A percentile compares a stretch with the other conserved stretches of the same genome.
These are phyloP conservation scores for Carapus acus DNA, from an alignment of 2,797 vertebrate species.

Conservation along the genomic window DNA sequence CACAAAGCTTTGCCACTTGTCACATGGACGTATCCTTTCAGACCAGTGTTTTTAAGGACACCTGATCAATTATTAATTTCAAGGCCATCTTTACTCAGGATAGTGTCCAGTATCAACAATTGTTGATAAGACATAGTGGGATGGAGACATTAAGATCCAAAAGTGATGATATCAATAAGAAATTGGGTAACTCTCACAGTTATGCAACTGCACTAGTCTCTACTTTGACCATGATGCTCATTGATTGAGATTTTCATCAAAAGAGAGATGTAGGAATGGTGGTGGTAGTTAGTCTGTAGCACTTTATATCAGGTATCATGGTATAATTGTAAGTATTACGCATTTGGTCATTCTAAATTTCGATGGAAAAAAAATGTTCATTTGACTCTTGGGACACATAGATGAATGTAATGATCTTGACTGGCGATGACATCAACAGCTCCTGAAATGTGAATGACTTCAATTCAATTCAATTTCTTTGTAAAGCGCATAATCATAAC, in stretches of 20 bases:
- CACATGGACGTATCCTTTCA: constrained; percentile 55
- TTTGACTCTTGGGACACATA: too few species aligned
- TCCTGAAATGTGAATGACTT: too few species aligned
- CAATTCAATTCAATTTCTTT: too few species aligned
- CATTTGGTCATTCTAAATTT: too few species aligned
- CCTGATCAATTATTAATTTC: constrained; percentile 73
- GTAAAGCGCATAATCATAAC: too few species aligned
- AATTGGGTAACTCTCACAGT: constrained; percentile 54
- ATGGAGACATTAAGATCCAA: constrained; percentile 44
- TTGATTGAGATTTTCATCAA: constrained; percentile 35
- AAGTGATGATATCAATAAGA: constrained; percentile 39
- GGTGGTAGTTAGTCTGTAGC: constrained; percentile 37
- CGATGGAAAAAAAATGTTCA: too few species aligned
- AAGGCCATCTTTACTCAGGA: constrained; percentile 53
- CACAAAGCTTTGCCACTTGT: constrained; percentile 39
- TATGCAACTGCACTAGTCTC: constrained; percentile 49
- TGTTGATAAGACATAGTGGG: constrained; percentile 31
- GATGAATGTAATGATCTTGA: too few species aligned
- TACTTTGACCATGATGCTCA: constrained; percentile 31
- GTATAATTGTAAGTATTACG: too few species aligned
- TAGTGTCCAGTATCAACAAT: constrained; percentile 56
- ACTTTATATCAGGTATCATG: constrained; percentile 57
- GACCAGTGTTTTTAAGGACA: constrained; percentile 64
- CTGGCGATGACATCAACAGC: too few species aligned
- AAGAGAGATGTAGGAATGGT: constrained; percentile 47